Base-by-base conservation (phyloP, 2,888 invertebrate genomes). In the Hololepta plana region DNA sequence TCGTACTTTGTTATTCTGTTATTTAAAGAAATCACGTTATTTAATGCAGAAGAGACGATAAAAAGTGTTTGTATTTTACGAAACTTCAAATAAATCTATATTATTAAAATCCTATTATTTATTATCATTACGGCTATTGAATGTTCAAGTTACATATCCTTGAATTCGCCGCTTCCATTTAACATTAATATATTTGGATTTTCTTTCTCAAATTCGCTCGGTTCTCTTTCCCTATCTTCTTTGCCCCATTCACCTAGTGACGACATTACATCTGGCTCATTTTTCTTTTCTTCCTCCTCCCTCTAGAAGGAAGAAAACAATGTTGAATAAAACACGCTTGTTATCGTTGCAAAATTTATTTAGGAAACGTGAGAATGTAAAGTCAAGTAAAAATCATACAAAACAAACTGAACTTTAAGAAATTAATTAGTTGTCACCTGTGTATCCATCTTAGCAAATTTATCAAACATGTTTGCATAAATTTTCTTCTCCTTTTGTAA, bases 391-490 rank as follows among this genome's bases (percentile, higher is more conserved):
- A 17, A 17, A 17, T 7, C n/a, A 17, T 7, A 17, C 7, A 17
- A 17, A 17, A 17, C 17, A 17, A 17, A 17, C 6, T 17, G 17
- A 17, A 7, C n/a, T 17, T 23, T 23, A 29, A 23, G 20, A 15
- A 17, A 5, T 4, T 28, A 28, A 30, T 31, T 27, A 26, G 19
- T 27, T 22, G 46, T 53, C 50, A 75, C 76, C 72, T 76, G 69
- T 49, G 66, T 64, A 57, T 82, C 81, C 52, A 67, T 69, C 39
- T 73, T 68, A 3, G 81, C 81, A 57, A 90, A 80, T 56, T 87
- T 90, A 41, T 85, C 76, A 56, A 96, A 96, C 87, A 96, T 91
- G 53, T 87, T 88, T 8, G 79, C 79, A 53, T 88, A 96, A 16
- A 87, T 62, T 47, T 76, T 69, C 59, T 81, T 88, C 53, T 93